Conservation (phyloP, 2,113 vertebrate species). For the Mastomys coucha region DNA sequence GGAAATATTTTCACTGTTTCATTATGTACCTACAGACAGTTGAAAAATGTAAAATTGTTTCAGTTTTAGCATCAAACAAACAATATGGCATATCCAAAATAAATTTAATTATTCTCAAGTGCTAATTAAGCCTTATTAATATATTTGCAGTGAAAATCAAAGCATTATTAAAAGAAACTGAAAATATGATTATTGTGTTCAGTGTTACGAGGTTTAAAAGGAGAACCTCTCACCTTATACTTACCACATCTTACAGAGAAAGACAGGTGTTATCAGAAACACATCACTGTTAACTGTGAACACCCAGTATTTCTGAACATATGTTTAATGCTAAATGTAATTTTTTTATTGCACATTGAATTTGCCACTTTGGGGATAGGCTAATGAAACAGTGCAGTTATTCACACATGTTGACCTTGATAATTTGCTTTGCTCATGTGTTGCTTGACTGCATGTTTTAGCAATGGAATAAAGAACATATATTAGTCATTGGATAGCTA, state of each 20-base stretch:
- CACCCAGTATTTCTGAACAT: constrained; percentile 13
- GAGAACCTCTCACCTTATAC: not conserved
- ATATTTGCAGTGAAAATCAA: constrained; percentile 26
- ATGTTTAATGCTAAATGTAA: constrained; percentile 43
- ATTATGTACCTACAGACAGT: not conserved
- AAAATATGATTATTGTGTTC: constrained; percentile 45
- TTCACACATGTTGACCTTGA: constrained; percentile 32
- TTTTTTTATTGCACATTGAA: constrained; percentile 58
- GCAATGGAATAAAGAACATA: constrained; percentile 33
- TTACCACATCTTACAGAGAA: not conserved
- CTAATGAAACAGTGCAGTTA: not conserved
- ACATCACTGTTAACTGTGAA: constrained; percentile 15
- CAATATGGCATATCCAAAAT: not conserved
- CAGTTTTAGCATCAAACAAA: constrained; percentile 37
- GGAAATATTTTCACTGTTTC: constrained; percentile 29
- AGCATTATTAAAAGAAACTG: not conserved
- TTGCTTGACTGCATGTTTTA: constrained; percentile 15
- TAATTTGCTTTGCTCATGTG: constrained; percentile 50
- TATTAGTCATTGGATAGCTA: constrained; percentile 34
- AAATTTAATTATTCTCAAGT: constrained; percentile 19
- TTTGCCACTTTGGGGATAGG: constrained; percentile 10
- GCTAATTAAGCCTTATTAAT: not conserved
- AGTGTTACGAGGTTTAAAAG: not conserved
- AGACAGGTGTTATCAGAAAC: not conserved
- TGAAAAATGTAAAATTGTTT: not conserved